These are phyloP conservation scores for Protobothrops flavoviridis DNA, from an alignment of 2,113 vertebrate species.

Conservation along the genomic window DNA sequence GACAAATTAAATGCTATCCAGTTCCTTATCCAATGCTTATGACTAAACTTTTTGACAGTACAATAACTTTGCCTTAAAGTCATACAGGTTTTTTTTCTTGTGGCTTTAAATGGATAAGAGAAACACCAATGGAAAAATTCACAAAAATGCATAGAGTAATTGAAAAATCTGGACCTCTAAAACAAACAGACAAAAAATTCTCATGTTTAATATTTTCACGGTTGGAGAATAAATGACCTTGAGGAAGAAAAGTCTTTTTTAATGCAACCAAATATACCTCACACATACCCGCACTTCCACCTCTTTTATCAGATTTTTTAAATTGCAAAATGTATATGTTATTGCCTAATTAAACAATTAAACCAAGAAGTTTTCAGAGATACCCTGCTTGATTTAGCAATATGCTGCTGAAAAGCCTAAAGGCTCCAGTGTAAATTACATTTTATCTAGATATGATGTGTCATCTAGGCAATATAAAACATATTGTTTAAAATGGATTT, in stretches of 20 bases:
- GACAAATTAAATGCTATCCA: constrained; percentile 22
- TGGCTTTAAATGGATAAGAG: constrained; percentile 46
- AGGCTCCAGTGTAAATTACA: constrained; percentile 32
- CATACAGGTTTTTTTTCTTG: constrained; percentile 53
- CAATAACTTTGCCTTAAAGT: constrained; percentile 71
- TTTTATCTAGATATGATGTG: constrained; percentile 50
- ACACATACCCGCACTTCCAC: not conserved
- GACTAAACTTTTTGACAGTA: constrained; percentile 73
- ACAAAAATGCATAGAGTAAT: constrained; percentile 11
- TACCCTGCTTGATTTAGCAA: constrained; percentile 28
- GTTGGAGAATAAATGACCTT: constrained; percentile 70
- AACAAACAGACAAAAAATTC: constrained; percentile 14
- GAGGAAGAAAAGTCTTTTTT: constrained; percentile 60
- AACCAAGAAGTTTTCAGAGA: constrained; percentile 60
- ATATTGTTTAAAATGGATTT: constrained; percentile 55
- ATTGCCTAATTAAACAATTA: constrained; percentile 39
- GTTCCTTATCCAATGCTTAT: constrained; percentile 32
- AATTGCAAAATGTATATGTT: constrained; percentile 29
- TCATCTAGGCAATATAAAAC: constrained; percentile 48
- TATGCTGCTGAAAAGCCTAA: constrained; percentile 46
- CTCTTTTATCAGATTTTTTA: not conserved
- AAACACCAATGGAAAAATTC: constrained; percentile 39
- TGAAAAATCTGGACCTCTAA: constrained; percentile 29
- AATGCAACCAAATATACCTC: constrained; percentile 31
- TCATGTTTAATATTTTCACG: constrained; percentile 30